Base-by-base conservation (phyloP, 2,113 vertebrate genomes). In the Bungarus multicinctus region DNA sequence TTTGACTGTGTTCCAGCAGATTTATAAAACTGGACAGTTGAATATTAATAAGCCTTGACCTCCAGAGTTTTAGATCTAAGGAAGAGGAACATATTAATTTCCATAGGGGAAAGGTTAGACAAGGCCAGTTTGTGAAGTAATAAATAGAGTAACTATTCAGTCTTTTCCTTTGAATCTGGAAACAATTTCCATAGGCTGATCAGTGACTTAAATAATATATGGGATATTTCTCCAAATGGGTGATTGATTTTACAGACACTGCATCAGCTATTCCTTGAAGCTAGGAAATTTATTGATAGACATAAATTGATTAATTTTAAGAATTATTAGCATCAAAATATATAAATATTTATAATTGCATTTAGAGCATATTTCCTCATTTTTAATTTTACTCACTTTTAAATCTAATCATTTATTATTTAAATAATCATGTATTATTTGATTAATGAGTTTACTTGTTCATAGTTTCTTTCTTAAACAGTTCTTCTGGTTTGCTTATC, bases 1-100 rank as follows among this genome's bases (percentile, higher is more conserved):
- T 3, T 88, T 64, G 94, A 91, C 60, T 93, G 90, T 94, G 93
- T 95, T 95, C 60, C 93, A 92, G 39, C 34, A 87, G 23, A 88
- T 25, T 93, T 95, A 23, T 87, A 6, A 54, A 34, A 60, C 0
- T 1, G 47, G 52, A n/a, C 60, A 39, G 12, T 94, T 87, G 18
- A 95, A 58, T 45, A 94, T 95, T 94, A 58, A 54, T 92, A 81
- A 89, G 39, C 47, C 93, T 92, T 94, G 88, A 96, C 85, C 94
- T 94, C 81, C 85, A 69, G 27, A 50, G 12, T 45, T 53, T 23
- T 90, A 89, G 95, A 95, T 10, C 91, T 90, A 69, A 4, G 2
- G 52, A 30, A 91, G 92, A 93, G 95, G 45, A 34, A 8, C 54
- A 88, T 54, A 90, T 94, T 96, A 92, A 4, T 54, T 94, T 1